Conservation (phyloP, 2,797 vertebrate genomes). For the Scolopax bukidnonensis region DNA sequence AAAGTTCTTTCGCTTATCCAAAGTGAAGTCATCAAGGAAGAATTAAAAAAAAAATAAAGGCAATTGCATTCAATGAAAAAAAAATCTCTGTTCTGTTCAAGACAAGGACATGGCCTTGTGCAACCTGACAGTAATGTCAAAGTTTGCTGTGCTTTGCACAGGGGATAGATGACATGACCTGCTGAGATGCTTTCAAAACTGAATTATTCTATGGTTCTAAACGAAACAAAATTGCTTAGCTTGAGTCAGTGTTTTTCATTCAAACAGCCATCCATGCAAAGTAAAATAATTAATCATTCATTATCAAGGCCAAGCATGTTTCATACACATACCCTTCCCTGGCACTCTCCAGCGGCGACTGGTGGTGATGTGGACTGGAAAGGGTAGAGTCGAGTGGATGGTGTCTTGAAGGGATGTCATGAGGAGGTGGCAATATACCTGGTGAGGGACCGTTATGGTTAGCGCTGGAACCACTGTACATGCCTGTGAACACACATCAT, state of each 20-base stretch:
- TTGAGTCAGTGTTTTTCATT: background rate
- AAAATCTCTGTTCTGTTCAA: background rate
- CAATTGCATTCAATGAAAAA: background rate
- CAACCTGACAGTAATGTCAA: background rate
- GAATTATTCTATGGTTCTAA: background rate
- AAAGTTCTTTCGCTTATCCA: background rate
- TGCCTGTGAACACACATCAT: conserved; percentile 85
- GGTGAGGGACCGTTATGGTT: conserved; percentile 83
- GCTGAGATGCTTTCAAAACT: background rate
- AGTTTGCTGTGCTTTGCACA: background rate
- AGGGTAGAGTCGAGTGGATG: conserved; percentile 85
- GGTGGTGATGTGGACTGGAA: conserved; percentile 84
- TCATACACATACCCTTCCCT: conserved; percentile 87
- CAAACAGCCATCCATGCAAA: background rate
- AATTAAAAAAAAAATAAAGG: background rate
- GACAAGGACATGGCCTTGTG: background rate
- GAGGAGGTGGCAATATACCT: conserved; percentile 81
- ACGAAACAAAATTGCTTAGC: background rate
- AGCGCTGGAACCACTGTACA: conserved; percentile 86
- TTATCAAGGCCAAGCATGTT: background rate
- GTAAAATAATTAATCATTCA: background rate
- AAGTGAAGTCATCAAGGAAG: background rate
- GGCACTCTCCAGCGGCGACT: conserved; percentile 85
- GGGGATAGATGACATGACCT: background rate
- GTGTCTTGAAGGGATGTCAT: conserved; percentile 83